Base-by-base conservation (phyloP, 1,140 invertebrate species). In the Propsilocerus akamusi region DNA sequence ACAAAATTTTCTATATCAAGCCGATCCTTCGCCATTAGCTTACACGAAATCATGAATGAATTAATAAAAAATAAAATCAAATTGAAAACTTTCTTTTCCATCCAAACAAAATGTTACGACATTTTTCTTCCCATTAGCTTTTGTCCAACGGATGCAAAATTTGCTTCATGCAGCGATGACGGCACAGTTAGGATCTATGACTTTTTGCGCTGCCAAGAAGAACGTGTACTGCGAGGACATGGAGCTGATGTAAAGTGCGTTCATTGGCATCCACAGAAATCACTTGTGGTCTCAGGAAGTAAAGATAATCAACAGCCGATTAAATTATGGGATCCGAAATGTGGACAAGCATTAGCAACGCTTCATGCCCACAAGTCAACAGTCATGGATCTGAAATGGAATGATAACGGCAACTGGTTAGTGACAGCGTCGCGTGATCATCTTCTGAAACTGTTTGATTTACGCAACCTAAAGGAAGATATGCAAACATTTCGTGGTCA, bases 291-390 rank as follows among this genome's bases (percentile, higher is more conserved):
- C 20, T 98, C 95, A 12, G 97, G 97, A 0, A 97, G 93, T 65
- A 97, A 99, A 72, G 97, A 99, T 66, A 97, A 95, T 66, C 97
- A 99, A 62, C 97, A 99, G 61, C 97, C 97, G 8, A 89, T 99
- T 11, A 99, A 99, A 69, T 70, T 99, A 12, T 99, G 97, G 97
- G 97, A 99, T 75, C 93, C 96, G 7, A 95, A 95, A 66, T 86
- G 83, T 52, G 95, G 94, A 0, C 81, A 88, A 54, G 83, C 85
- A 8, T 63, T 90, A 49, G 84, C 85, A n/a, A 90, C 86, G 11
- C 63, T 89, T 62, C 95, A 99, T 71, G 95, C 94, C 14, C 97
- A 99, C 68, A 99, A 99, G 68, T 94, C 87, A 47, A 98, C 97
- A 5, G 96, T 99, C 0, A 99, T 97, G 90, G 93, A 98, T 65